Base-by-base conservation (phyloP, 2,797 vertebrate genomes). In the Sphaeramia orbicularis region DNA sequence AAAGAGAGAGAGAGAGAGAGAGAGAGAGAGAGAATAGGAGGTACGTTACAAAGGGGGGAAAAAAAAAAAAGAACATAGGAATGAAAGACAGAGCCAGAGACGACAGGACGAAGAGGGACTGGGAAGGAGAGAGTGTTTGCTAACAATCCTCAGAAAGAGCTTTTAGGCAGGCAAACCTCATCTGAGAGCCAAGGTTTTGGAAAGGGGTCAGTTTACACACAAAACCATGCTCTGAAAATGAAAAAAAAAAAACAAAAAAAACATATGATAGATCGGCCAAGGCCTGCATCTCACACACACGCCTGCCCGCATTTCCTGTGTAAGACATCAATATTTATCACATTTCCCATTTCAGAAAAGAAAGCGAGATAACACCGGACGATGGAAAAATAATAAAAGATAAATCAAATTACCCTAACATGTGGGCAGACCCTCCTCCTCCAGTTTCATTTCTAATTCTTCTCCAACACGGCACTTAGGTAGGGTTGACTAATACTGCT, bases 241-340 rank as follows among this genome's bases (percentile, higher is more conserved):
- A 65, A 81, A 50, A 32, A 10, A 4, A 16, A 32, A 11, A 16
- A 32, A 32, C n/a, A n/a, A n/a, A n/a, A 36, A 35, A 14, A 83
- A 77, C 58, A 56, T 51, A 21, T 58, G 75, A 87, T 79, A 73
- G 76, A 88, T 84, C 76, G 70, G 53, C 49, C 59, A 19, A 38
- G 63, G 53, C 52, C 66, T 81, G 57, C 67, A n/a, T n/a, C 72
- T 70, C 71, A 66, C 43, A 44, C 81, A 71, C 74, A 76, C 57
- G 76, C 76, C 71, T 62, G 71, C 68, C 70, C 87, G 81, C 78
- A 68, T 89, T 93, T 85, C 83, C 88, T 89, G 82, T 83, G 84
- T 73, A 61, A 71, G 84, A 88, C 90, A 91, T 95, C 93, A 92
- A 94, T 94, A 94, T 94, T 94, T 93, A 94, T 94, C 90, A 85